Percentiles rank a stretch among this genome's conserved stretches.
Conservation (phyloP, 2,797 vertebrate species). For the Mastacembelus armatus region DNA sequence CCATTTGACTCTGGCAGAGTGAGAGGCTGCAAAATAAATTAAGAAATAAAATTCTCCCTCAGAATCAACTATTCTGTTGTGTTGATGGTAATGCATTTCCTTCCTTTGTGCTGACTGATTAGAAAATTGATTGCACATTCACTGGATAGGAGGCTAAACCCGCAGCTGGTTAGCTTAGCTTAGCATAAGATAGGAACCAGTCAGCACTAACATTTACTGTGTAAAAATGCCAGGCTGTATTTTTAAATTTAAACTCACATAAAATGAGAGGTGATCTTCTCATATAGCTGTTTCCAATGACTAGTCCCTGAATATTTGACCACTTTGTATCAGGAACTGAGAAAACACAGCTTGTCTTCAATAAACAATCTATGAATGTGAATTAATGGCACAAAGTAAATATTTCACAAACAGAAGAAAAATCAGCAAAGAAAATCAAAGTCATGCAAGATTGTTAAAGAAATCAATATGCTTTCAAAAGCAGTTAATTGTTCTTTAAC, state of each 20-base stretch:
- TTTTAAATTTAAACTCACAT: too few relatives aligned
- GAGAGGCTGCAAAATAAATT: background rate
- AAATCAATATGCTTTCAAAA: conserved; percentile 5
- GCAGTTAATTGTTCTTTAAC: conserved; percentile 10
- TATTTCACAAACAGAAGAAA: background rate
- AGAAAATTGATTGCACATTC: too few relatives aligned
- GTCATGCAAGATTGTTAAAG: conserved; percentile 2
- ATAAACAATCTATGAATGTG: too few relatives aligned
- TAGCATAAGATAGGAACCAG: too few relatives aligned
- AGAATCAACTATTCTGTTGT: conserved; percentile 2
- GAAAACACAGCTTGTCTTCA: background rate
- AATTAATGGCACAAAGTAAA: background rate
- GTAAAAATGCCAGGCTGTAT: too few relatives aligned
- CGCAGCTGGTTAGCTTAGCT: too few relatives aligned
- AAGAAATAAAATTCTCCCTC: background rate
- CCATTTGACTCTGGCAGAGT: conserved; percentile 1
- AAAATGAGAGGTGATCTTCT: too few relatives aligned
- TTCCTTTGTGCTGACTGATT: too few relatives aligned
- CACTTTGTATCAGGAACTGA: too few relatives aligned
- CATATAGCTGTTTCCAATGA: background rate
- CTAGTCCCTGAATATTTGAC: background rate
- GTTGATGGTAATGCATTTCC: too few relatives aligned
- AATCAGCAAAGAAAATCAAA: conserved; percentile 1
- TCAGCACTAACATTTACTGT: too few relatives aligned
- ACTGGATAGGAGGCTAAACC: too few relatives aligned